Conservation (phyloP, 2,888 invertebrate genomes). For the Dynastes maya region DNA sequence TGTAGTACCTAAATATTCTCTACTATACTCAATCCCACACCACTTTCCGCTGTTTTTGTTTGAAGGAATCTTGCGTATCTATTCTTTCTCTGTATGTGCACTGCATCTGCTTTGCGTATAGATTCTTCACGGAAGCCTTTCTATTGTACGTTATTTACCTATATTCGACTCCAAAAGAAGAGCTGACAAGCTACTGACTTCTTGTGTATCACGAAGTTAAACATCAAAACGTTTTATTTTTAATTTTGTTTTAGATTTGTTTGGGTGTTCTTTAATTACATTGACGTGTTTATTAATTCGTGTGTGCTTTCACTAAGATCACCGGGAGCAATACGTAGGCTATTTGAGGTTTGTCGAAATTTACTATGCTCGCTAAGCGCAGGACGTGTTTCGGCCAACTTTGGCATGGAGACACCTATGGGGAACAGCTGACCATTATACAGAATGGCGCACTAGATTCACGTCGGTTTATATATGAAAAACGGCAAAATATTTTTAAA, state of each 20-base stretch:
- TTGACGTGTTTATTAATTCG: slow-evolving; percentile 37
- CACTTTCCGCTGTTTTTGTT: background rate
- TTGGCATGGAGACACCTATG: no score
- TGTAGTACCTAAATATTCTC: background rate
- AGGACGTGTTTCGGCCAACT: no score
- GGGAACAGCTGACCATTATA: no score
- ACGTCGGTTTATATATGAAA: no score
- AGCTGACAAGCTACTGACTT: slow-evolving; percentile 37
- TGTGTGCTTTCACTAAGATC: slow-evolving; percentile 14
- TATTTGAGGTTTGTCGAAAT: slow-evolving; percentile 4
- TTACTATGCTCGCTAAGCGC: background rate
- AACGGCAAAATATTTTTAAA: no score
- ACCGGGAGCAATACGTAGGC: background rate
- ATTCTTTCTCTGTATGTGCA: background rate
- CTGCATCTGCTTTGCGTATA: slow-evolving; percentile 29
- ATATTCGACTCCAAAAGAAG: slow-evolving; percentile 28
- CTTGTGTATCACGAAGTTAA: slow-evolving; percentile 19
- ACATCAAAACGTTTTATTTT: slow-evolving; percentile 36
- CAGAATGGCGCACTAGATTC: no score
- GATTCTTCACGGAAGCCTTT: slow-evolving; percentile 23
- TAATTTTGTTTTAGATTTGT: slow-evolving; percentile 31
- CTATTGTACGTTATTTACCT: slow-evolving; percentile 31
- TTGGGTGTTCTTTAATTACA: slow-evolving; percentile 40
- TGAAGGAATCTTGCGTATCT: background rate
- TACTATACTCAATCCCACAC: background rate